phyloP scores from a whole-genome alignment of 2,797 vertebrate genomes.

The Microctenopoma stevenorrisi region DNA sequence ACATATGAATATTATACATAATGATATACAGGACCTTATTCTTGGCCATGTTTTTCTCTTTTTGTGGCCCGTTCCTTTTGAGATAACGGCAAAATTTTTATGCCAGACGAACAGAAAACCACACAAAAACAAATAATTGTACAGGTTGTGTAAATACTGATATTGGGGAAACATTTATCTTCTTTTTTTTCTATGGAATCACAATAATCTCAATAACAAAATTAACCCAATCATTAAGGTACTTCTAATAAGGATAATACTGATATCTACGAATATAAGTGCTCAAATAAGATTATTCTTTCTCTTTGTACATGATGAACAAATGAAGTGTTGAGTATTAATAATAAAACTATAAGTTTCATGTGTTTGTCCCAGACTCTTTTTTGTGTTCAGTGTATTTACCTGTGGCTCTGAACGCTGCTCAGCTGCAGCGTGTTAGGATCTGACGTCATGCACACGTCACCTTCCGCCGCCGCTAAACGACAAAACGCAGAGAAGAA shows the following conservation, averaged over 20 bases:
- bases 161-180: conserved; percentile 76
- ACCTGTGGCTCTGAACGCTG: too few relatives aligned
- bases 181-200: conserved; percentile 83
- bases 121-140: conserved; percentile 82
- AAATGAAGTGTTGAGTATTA: conserved; percentile 87
- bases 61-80: conserved; percentile 84
- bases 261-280: conserved; percentile 84
- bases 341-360: conserved; percentile 84
- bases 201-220: conserved; percentile 82
- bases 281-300: conserved; percentile 84
- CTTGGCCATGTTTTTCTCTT: conserved; percentile 80
- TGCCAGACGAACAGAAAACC: conserved; percentile 75
- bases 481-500: too few relatives aligned
- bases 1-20: conserved; percentile 78
- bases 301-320: conserved; percentile 86
- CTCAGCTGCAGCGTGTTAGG: too few relatives aligned
- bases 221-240: conserved; percentile 81
- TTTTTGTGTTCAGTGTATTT: conserved; percentile 13
- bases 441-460: too few relatives aligned
- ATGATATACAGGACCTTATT: conserved; percentile 72
- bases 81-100: conserved; percentile 82
- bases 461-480: too few relatives aligned
- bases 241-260: conserved; percentile 84
- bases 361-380: conserved; percentile 53
- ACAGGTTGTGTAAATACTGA: conserved; percentile 88